A percentile compares a stretch with the other conserved stretches of the same genome.
phyloP scores from a whole-genome alignment of 2,888 invertebrate genomes.

The Parnassius mnemosyne region DNA sequence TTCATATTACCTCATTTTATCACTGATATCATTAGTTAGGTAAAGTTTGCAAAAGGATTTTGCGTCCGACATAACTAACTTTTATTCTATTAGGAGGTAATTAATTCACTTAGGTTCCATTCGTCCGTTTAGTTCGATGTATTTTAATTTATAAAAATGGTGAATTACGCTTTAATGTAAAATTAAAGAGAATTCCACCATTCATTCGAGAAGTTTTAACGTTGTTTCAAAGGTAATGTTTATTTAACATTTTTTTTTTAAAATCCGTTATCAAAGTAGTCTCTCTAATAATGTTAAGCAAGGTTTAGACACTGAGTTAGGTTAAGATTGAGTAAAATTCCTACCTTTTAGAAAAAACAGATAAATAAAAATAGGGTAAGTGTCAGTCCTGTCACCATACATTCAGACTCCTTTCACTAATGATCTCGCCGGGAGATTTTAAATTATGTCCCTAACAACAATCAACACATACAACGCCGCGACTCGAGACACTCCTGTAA shows the following conservation, averaged over 20 bases:
- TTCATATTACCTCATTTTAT: constrained; percentile 42
- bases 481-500: constrained; percentile 63
- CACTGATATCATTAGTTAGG: constrained; percentile 36
- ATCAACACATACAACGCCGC: constrained; percentile 65
- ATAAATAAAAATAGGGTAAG: constrained; percentile 26
- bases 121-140: constrained; percentile 12
- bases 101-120: constrained; percentile 30
- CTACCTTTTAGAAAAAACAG: constrained; percentile 3
- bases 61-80: constrained; percentile 31
- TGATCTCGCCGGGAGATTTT: constrained; percentile 70
- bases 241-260: no score
- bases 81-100: constrained; percentile 37
- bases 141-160: no score
- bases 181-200: no score
- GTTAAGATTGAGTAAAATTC: no score
- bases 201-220: no score
- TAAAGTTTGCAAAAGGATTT: constrained; percentile 34
- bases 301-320: no score
- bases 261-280: no score
- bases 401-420: constrained; percentile 48
- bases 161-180: no score
- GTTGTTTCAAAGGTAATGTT: no score
- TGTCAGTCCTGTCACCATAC: constrained; percentile 35
- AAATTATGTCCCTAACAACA: constrained; percentile 76
- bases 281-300: no score